Evolutionary conservation across 2,888 invertebrate species (phyloP).

Genomic region (Dryobotodes eremita): DNA sequence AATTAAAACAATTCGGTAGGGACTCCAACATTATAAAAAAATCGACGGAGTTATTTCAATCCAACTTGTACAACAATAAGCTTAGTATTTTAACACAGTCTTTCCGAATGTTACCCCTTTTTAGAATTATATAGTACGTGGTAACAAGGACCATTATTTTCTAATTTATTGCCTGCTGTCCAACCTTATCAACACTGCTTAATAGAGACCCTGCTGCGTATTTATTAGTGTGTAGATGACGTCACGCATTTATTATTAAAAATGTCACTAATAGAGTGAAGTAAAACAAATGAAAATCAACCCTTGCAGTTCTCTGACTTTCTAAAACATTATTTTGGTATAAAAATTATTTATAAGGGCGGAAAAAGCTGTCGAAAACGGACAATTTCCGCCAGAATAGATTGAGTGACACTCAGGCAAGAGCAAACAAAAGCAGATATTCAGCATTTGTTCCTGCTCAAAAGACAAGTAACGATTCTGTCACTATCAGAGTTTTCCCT

Average conservation of each 20-base stretch:
- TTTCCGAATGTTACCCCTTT: slow-evolving; percentile 20
- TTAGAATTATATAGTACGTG: slow-evolving; percentile 5
- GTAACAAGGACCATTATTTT: slow-evolving; percentile 30
- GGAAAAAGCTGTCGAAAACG: neutral
- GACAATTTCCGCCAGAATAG: neutral
- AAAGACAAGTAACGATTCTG: neutral
- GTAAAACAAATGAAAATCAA: neutral
- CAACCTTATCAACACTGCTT: slow-evolving; percentile 11
- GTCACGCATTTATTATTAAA: slow-evolving; percentile 9
- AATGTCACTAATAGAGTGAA: neutral
- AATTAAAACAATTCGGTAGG: slow-evolving; percentile 15
- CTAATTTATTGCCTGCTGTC: slow-evolving; percentile 15
- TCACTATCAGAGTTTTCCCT: neutral
- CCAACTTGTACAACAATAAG: neutral
- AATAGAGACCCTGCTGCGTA: slow-evolving; percentile 5
- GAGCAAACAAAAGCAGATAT: neutral
- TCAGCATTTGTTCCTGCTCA: neutral
- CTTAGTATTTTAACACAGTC: neutral
- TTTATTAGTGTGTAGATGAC: neutral
- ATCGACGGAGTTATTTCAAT: neutral
- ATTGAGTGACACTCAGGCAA: neutral
- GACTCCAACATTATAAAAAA: neutral
- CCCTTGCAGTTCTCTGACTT: neutral
- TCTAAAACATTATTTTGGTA: neutral
- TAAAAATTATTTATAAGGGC: neutral